Evolutionary conservation across 2,888 invertebrate species (phyloP), one percentile per base, ranked within the genome.

Genomic region (Amiota mariae): DNA sequence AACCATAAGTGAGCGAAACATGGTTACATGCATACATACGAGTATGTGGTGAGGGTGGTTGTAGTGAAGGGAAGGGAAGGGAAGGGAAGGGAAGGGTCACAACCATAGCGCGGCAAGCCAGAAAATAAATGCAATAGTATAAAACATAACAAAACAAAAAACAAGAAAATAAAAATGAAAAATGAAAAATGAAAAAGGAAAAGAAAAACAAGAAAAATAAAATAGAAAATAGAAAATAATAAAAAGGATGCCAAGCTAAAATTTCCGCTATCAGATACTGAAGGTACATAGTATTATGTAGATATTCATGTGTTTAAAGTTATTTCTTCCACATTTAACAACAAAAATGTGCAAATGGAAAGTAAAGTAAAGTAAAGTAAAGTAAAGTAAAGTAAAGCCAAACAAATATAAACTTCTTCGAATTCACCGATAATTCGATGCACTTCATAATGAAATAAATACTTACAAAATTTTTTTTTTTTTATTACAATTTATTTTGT

Each of bases 311-410:
- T 48, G 48, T 48, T 24, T 54, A 24, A 24, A 24, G 24, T 24
- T 24, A 24, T 68, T 68, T 54, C 54, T 68, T 68, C 20, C n/a
- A 36, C 67, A 68, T n/a, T n/a, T 36, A 18, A 18, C 64, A 13
- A 24, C 20, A 63, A 46, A 36, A 18, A 51, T 15, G 4, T 18
- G 4, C 59, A 18, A 59, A 57, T 15, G 57, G 6, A 57, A 61
- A 20, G 2, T 24, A 24, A 24, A 10, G 2, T n/a, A n/a, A n/a
- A n/a, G n/a, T n/a, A n/a, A n/a, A n/a, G n/a, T n/a, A n/a, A n/a
- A n/a, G n/a, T n/a, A n/a, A n/a, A n/a, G n/a, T n/a, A n/a, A n/a
- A 20, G 2, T 24, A 24, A 24, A 10, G 2, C 10, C 9, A 63
- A 63, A 10, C 24, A 57, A 15, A 18, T 11, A 36, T 36, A 36